These are phyloP conservation scores for Cyanistes caeruleus DNA, from an alignment of 2,113 vertebrate genomes.

Conservation along the genomic window DNA sequence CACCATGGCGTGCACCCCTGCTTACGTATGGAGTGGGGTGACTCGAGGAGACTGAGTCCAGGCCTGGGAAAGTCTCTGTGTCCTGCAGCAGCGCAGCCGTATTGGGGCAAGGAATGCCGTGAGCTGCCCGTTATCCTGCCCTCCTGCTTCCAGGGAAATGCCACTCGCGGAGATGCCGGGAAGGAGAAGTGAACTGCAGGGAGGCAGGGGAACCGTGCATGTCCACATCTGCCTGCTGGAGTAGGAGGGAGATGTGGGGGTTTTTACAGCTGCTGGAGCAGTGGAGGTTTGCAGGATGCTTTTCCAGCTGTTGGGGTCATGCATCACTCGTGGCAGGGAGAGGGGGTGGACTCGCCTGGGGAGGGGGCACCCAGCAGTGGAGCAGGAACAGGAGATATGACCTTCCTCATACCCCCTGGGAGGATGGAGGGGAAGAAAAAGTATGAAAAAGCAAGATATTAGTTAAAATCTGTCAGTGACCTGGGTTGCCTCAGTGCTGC, in stretches of 20 bases:
- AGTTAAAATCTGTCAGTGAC: not conserved
- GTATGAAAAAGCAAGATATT: not conserved
- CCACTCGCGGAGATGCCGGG: accelerated
- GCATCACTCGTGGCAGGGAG: not conserved
- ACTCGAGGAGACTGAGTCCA: not conserved
- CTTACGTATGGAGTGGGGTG: not conserved
- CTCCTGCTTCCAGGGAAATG: accelerated
- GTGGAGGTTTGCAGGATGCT: not conserved
- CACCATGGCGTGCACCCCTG: not conserved
- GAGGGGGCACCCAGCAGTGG: not conserved
- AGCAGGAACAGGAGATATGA: not conserved
- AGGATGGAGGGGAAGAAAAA: not conserved
- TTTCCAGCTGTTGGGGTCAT: not conserved
- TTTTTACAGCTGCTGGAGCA: not conserved
- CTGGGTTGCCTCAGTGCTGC: not conserved
- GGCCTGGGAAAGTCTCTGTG: not conserved
- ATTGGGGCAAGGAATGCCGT: not conserved
- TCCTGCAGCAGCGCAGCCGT: not conserved
- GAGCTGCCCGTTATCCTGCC: accelerated
- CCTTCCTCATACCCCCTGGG: not conserved
- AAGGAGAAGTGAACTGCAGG: accelerated
- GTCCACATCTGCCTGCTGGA: not conserved
- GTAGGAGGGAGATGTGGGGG: accelerated
- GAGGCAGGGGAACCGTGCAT: accelerated
- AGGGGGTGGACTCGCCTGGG: accelerated